Conservation (phyloP, 2,888 invertebrate genomes). For the Philereme transversata region DNA sequence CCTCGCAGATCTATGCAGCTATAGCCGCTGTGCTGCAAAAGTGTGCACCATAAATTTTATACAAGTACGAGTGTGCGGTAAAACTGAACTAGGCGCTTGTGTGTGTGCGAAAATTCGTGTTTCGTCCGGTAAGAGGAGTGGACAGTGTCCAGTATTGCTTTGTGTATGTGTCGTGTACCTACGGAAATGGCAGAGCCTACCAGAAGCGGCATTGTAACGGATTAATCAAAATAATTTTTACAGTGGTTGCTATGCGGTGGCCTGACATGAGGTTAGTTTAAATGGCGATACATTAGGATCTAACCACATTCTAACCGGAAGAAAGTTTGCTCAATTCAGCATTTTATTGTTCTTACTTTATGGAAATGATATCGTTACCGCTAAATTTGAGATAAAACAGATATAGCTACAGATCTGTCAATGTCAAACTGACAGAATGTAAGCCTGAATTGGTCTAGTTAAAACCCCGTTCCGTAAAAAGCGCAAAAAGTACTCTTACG, state of each 20-base stretch:
- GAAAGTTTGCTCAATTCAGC: background rate
- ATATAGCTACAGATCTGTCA: too few relatives aligned
- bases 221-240: constrained; percentile 72
- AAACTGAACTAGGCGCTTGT: constrained; percentile 68
- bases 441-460: too few relatives aligned
- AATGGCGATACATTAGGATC: constrained; percentile 50
- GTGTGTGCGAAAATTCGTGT: constrained; percentile 80
- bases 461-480: too few relatives aligned
- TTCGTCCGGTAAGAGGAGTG: constrained; percentile 68
- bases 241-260: constrained; percentile 40
- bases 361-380: too few relatives aligned
- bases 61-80: constrained; percentile 77
- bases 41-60: constrained; percentile 84
- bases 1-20: constrained; percentile 68
- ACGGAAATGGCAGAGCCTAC: constrained; percentile 59
- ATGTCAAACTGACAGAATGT: too few relatives aligned
- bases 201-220: constrained; percentile 42
- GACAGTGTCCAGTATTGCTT: constrained; percentile 69
- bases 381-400: too few relatives aligned
- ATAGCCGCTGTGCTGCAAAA: constrained; percentile 72
- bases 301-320: constrained; percentile 37
- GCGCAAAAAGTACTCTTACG: too few relatives aligned
- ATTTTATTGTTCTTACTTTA: too few relatives aligned
- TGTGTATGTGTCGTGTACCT: constrained; percentile 64
- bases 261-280: constrained; percentile 56